Evolutionary conservation across 2,113 vertebrate genomes (phyloP).

Genomic region (Eulemur macaco): DNA sequence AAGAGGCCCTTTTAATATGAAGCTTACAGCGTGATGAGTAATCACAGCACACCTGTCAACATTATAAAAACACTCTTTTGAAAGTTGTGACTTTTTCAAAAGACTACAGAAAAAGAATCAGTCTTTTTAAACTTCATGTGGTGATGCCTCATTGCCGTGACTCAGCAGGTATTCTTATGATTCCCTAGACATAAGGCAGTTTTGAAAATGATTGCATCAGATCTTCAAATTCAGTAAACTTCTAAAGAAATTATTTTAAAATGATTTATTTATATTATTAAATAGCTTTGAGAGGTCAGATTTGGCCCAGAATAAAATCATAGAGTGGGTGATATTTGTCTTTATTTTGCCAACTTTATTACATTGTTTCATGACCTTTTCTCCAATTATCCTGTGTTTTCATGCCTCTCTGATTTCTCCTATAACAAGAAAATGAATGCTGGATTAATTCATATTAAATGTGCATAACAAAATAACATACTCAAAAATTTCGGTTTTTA

Average conservation of each 20-base stretch:
- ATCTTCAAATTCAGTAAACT: conserved; percentile 47
- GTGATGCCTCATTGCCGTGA: conserved; percentile 3
- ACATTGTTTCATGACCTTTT: background rate
- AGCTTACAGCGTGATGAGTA: conserved; percentile 33
- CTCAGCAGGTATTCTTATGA: conserved; percentile 53
- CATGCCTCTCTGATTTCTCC: background rate
- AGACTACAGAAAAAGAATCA: conserved; percentile 57
- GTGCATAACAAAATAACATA: background rate
- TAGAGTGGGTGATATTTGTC: background rate
- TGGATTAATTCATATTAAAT: background rate
- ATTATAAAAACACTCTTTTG: conserved; percentile 54
- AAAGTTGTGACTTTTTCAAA: conserved; percentile 52
- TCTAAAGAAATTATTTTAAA: conserved; percentile 54
- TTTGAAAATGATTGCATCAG: conserved; percentile 69
- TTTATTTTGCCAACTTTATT: conserved; percentile 31
- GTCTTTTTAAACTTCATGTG: conserved; percentile 53
- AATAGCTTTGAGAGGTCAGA: conserved; percentile 24
- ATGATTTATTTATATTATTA: conserved; percentile 52
- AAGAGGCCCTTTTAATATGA: background rate
- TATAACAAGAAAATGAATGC: background rate
- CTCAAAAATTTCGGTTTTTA: background rate
- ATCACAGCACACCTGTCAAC: conserved; percentile 54
- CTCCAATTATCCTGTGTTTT: background rate
- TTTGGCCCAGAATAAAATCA: conserved; percentile 27
- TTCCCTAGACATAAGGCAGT: conserved; percentile 18